Base-by-base conservation (phyloP, 1,140 invertebrate species). In the Lepidurus arcticus region DNA sequence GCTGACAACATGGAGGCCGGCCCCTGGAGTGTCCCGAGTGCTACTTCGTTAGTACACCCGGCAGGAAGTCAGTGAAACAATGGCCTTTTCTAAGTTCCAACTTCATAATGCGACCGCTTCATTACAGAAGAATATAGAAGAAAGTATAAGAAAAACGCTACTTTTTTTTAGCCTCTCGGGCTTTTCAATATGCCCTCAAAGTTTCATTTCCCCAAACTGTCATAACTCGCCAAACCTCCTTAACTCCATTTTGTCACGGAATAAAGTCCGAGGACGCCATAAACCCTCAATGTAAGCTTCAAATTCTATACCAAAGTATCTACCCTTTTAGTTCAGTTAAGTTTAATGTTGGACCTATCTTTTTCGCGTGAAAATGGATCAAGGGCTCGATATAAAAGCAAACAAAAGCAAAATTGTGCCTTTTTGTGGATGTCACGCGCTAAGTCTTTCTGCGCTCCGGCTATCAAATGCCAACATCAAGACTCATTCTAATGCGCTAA, bases 21-120 rank as follows among this genome's bases (percentile, higher is more conserved):
- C 53, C 53, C 53, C 53, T 65, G 53, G 53, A 21, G 53, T 65
- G 53, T 65, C 53, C 53, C 53, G 21, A 65, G 53, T 65, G 53
- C 53, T 65, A 65, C 53, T 65, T 65, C 53, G 21, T 65, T 65
- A 65, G 53, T 65, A 65, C 21, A 65, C 53, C 53, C n/a, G 53
- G 53, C 53, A 65, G 53, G 53, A 65, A 65, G 53, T 65, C 53
- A 65, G 53, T 65, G 53, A 65, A 65, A 65, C 53, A 65, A 65
- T 65, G 47, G 47, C 21, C 47, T 65, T 65, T 65, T 65, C 53
- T 21, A 65, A 34, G 10, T 65, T 65, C 7, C 9, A 65, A 21
- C 53, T 65, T 65, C 53, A 65, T 65, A 13, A 3, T 65, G 21
- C 53, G 53, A 65, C 53, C 53, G 53, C 53, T 65, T 65, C 53